A percentile compares a stretch with the other conserved stretches of the same genome.
Conservation (phyloP, 2,888 invertebrate species). For the Meganola albula region DNA sequence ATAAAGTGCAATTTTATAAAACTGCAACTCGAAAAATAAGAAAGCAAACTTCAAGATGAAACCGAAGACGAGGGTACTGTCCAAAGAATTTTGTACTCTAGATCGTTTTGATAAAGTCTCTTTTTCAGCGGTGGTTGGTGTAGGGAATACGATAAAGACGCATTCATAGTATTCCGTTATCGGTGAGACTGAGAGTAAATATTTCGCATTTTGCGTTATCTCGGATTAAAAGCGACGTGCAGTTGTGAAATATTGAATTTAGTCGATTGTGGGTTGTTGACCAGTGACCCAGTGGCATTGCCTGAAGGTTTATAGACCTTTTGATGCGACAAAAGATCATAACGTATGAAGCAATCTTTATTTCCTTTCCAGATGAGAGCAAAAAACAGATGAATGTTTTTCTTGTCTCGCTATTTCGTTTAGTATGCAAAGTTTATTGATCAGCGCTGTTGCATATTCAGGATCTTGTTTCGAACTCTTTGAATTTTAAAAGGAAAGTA, state of each 20-base stretch:
- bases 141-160: constrained; percentile 53
- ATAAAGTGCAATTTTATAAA: constrained; percentile 45
- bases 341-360: constrained; percentile 9
- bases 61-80: constrained; percentile 55
- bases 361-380: constrained; percentile 21
- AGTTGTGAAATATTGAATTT: constrained; percentile 65
- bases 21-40: constrained; percentile 60
- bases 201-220: constrained; percentile 69
- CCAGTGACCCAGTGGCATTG: constrained; percentile 16
- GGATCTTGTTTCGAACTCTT: constrained; percentile 18
- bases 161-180: constrained; percentile 67
- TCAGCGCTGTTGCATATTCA: constrained; percentile 26
- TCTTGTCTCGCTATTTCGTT: constrained; percentile 22
- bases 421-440: constrained; percentile 29
- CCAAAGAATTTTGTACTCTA: constrained; percentile 44
- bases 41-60: constrained; percentile 73
- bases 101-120: constrained; percentile 15
- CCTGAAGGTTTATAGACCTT: not conserved
- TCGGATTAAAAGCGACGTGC: constrained; percentile 49
- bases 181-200: constrained; percentile 64
- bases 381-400: constrained; percentile 13
- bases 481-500: too few relatives aligned
- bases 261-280: constrained; percentile 50
- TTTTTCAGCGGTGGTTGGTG: constrained; percentile 14
- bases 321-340: not conserved